Base-by-base conservation (phyloP, 37 sponge, comb jelly and placozoan species). In the Chondrilla cf. caribensis region DNA sequence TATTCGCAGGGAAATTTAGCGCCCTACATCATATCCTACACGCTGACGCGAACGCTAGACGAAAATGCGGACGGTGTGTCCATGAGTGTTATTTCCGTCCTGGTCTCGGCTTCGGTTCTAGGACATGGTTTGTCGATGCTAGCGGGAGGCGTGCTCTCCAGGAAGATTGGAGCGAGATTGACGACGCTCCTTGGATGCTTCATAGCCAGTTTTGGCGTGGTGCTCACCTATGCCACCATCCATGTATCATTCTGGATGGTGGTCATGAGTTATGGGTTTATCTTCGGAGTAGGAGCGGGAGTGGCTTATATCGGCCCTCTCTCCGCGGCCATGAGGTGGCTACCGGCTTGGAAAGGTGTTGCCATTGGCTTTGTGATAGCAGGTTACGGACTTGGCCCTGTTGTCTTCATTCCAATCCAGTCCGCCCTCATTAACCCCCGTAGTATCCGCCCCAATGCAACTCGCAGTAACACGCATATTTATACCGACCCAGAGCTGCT, bases 341-440 rank as follows among this genome's bases (percentile, higher is more conserved):
- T 91, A 59, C 97, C 97, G 15, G 82, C 38, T 31, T 85, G 87
- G 85, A 93, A 92, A 58, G 97, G 94, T 8, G 35, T 91, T 51
- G 94, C 86, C n/a, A 84, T 72, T 42, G 97, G 97, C 35, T 32
- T 93, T 37, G 89, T 97, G 0, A 87, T 97, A 0, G 86, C 97
- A 54, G 97, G 97, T 0, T 93, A 86, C 73, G 97, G 94, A 0
- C 38, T 89, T n/a, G 95, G 97, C 21, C 88, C 90, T n/a, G 47
- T 92, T 18, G 32, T 93, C 0, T 91, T 96, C 62, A 85, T 75
- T 71, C 71, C 87, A 5, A 82, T 93, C 0, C 90, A 94, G 47
- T 88, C 90, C 28, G 59, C 14, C 24, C 91, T 60, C 40, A 78
- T 97, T 19, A 97, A 97, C 82, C 97, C 97, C 33, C 32, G 81